Percentiles rank a stretch among this genome's conserved stretches.
These are phyloP conservation scores for Oscheius sp. DNA, from an alignment of 2,888 invertebrate genomes.

Conservation along the genomic window DNA sequence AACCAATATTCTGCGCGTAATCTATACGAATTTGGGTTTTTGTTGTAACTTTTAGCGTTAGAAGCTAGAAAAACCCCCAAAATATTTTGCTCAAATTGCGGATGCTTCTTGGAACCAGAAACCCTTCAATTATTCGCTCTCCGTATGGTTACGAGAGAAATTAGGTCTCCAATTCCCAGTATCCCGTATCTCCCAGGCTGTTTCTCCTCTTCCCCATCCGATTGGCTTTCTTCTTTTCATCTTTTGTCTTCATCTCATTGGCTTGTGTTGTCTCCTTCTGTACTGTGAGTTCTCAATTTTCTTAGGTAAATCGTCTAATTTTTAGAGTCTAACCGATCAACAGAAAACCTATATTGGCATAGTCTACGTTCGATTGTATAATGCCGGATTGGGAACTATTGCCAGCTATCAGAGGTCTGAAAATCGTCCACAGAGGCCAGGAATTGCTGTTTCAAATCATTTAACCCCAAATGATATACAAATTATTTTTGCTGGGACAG, in stretches of 20 bases:
- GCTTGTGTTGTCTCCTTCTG: conserved; percentile 55
- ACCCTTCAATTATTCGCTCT: too few relatives aligned
- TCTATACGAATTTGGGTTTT: too few relatives aligned
- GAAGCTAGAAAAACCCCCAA: too few relatives aligned
- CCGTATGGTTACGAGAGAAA: too few relatives aligned
- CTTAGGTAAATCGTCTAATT: not conserved
- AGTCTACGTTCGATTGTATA: conserved; percentile 63
- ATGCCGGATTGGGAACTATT: conserved; percentile 62
- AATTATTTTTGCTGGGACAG: conserved; percentile 64
- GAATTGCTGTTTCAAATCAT: conserved; percentile 66
- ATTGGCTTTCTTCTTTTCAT: conserved; percentile 54
- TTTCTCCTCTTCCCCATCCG: conserved; percentile 60
- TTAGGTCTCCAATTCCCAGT: not conserved
- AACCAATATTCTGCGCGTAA: too few relatives aligned
- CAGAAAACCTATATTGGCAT: conserved; percentile 59
- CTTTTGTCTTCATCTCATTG: conserved; percentile 62
- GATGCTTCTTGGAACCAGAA: too few relatives aligned
- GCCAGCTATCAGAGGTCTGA: conserved; percentile 55
- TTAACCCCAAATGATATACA: conserved; percentile 68
- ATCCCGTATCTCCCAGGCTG: conserved; percentile 43
- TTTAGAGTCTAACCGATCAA: conserved; percentile 41
- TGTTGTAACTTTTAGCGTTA: too few relatives aligned
- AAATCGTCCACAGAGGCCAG: conserved; percentile 58
- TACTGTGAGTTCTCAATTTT: conserved; percentile 7
- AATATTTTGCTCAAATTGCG: too few relatives aligned